Evolutionary conservation across 2,888 invertebrate genomes (phyloP).

Genomic region (Prionchulus punctatus): DNA sequence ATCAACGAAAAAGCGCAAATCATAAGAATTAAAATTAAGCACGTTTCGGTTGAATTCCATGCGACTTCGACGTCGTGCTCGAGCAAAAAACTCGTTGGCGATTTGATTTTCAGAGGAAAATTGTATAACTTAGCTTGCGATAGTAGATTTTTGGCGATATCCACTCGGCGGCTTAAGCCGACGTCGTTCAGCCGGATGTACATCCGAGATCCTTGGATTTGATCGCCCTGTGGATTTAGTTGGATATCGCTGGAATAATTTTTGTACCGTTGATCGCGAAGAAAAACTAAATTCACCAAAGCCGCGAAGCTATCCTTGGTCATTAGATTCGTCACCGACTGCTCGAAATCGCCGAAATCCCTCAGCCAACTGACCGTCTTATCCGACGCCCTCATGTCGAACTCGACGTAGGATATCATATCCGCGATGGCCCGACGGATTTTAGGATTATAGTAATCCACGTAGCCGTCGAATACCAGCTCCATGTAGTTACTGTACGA

Average conservation of each 20-base stretch:
- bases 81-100: constrained; percentile 24
- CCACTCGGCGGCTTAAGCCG: constrained; percentile 13
- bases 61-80: constrained; percentile 19
- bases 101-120: constrained; percentile 22
- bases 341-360: constrained; percentile 27
- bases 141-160: not conserved
- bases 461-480: not conserved
- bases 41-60: constrained; percentile 19
- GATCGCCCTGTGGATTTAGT: constrained; percentile 21
- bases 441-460: constrained; percentile 2
- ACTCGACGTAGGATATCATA: constrained; percentile 7
- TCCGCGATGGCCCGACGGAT: not conserved
- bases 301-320: constrained; percentile 28
- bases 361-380: constrained; percentile 25
- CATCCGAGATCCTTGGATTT: constrained; percentile 22
- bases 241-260: constrained; percentile 23
- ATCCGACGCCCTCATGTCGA: constrained; percentile 20
- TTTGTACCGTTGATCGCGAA: constrained; percentile 18
- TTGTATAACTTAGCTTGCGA: constrained; percentile 16
- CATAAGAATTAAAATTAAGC: too few relatives aligned
- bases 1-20: too few relatives aligned
- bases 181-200: constrained; percentile 26
- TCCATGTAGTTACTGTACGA: constrained; percentile 4
- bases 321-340: constrained; percentile 20
- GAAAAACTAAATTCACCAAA: constrained; percentile 27